phyloP scores from a whole-genome alignment of 2,888 invertebrate genomes.

The Tetranychus piercei region DNA sequence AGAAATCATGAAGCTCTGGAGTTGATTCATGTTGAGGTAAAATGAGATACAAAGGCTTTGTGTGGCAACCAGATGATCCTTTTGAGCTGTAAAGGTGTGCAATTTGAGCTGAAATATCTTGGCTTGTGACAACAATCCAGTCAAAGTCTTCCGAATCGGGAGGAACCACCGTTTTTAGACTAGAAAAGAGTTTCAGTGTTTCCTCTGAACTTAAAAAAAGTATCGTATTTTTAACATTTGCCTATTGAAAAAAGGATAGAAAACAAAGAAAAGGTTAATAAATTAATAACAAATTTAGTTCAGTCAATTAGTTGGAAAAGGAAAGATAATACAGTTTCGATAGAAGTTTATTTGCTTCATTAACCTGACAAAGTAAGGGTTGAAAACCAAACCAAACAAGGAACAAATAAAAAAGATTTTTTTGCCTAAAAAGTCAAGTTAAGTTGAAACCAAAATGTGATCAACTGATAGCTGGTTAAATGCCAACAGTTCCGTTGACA shows the following conservation, averaged over 20 bases:
- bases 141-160: not conserved
- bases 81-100: not conserved
- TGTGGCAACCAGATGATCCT: not conserved
- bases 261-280: not conserved
- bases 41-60: slow-evolving; percentile 13
- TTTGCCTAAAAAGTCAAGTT: too few relatives aligned
- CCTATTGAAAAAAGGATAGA: not conserved
- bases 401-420: too few relatives aligned
- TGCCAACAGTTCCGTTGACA: too few relatives aligned
- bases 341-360: not conserved
- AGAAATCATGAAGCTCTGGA: slow-evolving; percentile 13
- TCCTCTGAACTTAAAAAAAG: slow-evolving; percentile 17
- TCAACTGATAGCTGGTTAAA: too few relatives aligned
- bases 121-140: slow-evolving; percentile 10
- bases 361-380: too few relatives aligned
- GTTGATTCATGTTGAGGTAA: slow-evolving; percentile 16
- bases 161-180: slow-evolving; percentile 9
- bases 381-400: too few relatives aligned
- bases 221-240: slow-evolving; percentile 15
- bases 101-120: slow-evolving; percentile 2
- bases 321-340: not conserved
- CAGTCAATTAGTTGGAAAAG: not conserved
- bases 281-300: too few relatives aligned
- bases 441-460: too few relatives aligned
- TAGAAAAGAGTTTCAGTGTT: slow-evolving; percentile 15